Conservation (phyloP, 2,113 vertebrate species). For the Indri indri region DNA sequence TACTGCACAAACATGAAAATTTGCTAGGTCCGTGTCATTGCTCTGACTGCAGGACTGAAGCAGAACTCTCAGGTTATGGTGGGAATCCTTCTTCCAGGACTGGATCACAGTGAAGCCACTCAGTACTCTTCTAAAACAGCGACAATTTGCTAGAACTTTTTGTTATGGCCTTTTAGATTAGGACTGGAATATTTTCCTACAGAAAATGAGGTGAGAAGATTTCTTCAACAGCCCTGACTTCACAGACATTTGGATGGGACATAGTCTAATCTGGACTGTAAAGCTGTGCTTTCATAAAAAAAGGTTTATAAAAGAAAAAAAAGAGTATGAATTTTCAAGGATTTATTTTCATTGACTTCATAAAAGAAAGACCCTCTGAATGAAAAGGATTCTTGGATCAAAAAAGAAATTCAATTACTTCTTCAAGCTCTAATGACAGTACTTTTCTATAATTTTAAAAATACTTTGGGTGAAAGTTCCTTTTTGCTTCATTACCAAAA, state of each 20-base stretch:
- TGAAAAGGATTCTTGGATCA: slow-evolving; percentile 56
- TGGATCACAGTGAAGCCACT: fast-evolving
- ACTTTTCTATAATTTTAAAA: slow-evolving; percentile 66
- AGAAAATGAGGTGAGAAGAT: slow-evolving; percentile 19
- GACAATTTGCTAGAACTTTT: not conserved
- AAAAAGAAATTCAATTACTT: slow-evolving; percentile 65
- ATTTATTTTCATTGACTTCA: slow-evolving; percentile 50
- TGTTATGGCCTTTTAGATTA: not conserved
- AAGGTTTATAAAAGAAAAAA: not conserved
- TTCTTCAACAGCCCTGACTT: not conserved
- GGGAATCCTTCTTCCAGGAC: not conserved
- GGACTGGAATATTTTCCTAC: not conserved
- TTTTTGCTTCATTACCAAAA: not conserved
- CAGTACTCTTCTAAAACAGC: fast-evolving
- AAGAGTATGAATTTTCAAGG: slow-evolving; percentile 17
- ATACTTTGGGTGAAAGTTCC: slow-evolving; percentile 27
- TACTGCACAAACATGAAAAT: not conserved
- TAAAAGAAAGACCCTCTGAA: slow-evolving; percentile 38
- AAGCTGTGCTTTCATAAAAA: not conserved
- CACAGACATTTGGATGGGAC: not conserved
- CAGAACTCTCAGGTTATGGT: not conserved
- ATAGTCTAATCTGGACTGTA: not conserved
- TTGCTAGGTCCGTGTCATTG: fast-evolving
- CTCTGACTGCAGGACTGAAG: fast-evolving
- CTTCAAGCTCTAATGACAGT: slow-evolving; percentile 55